phyloP scores from a whole-genome alignment of 2,888 invertebrate species.

The Dasypogon diadema region DNA sequence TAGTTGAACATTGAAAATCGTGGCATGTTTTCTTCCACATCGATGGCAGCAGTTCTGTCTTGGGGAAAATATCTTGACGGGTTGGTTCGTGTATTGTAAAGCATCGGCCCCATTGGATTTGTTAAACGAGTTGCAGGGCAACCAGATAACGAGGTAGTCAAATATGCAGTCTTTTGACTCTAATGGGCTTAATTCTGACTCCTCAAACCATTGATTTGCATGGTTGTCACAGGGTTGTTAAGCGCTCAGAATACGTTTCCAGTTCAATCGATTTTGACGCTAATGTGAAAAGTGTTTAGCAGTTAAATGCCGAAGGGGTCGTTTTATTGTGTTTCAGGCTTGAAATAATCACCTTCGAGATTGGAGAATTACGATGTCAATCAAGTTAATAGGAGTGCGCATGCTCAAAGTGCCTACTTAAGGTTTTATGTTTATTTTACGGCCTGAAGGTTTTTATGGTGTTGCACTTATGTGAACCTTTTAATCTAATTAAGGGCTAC shows the following conservation, averaged over 20 bases:
- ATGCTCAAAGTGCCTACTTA: too few relatives aligned
- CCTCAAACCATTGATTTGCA: slow-evolving; percentile 1
- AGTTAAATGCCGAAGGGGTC: background rate
- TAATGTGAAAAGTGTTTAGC: slow-evolving; percentile 5
- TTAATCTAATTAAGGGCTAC: too few relatives aligned
- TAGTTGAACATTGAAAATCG: background rate
- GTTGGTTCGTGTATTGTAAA: background rate
- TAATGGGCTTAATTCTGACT: background rate
- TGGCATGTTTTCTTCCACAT: background rate
- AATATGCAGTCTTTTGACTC: background rate
- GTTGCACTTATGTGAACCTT: too few relatives aligned
- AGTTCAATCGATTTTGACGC: background rate
- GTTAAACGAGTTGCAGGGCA: background rate
- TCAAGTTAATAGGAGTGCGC: too few relatives aligned
- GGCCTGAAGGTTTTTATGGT: too few relatives aligned
- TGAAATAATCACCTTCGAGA: too few relatives aligned
- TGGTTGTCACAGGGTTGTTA: background rate
- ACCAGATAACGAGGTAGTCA: background rate
- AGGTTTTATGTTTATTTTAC: too few relatives aligned
- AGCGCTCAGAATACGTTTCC: background rate
- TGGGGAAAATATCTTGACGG: too few relatives aligned
- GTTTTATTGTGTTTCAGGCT: background rate
- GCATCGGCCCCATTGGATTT: too few relatives aligned
- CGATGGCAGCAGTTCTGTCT: background rate
- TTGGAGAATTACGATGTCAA: too few relatives aligned